Conservation (phyloP, 2,113 vertebrate species). For the Calyptomena viridis region DNA sequence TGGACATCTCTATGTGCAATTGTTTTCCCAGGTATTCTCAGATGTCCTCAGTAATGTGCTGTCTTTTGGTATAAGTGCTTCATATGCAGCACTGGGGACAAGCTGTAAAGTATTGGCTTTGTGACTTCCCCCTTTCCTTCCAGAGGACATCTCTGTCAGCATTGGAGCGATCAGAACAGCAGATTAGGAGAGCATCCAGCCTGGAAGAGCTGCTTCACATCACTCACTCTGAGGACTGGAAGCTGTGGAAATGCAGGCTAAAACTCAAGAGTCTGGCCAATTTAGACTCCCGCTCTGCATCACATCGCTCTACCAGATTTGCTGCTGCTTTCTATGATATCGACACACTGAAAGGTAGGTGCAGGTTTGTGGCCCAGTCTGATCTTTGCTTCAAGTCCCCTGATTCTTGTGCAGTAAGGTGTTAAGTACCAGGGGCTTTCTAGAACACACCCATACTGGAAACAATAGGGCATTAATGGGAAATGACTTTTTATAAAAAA, state of each 20-base stretch:
- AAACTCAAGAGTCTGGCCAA: slow-evolving; percentile 80
- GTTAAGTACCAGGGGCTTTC: background rate
- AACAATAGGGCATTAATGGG: background rate
- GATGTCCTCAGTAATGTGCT: background rate
- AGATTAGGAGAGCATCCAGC: slow-evolving; percentile 86
- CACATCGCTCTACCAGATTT: slow-evolving; percentile 90
- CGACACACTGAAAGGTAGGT: slow-evolving; percentile 90
- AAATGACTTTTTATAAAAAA: background rate
- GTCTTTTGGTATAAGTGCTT: background rate
- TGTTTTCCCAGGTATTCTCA: background rate
- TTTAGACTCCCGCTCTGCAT: slow-evolving; percentile 75
- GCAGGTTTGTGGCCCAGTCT: background rate
- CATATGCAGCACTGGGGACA: background rate
- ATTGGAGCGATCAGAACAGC: slow-evolving; percentile 83
- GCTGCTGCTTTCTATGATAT: slow-evolving; percentile 90
- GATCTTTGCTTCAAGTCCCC: background rate
- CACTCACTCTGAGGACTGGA: slow-evolving; percentile 92
- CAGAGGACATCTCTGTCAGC: slow-evolving; percentile 71
- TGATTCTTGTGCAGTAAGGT: background rate
- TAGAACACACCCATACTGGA: background rate
- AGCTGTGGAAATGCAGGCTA: slow-evolving; percentile 91
- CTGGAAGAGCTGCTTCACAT: slow-evolving; percentile 89
- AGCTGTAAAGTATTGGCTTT: background rate
- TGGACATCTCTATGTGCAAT: background rate
- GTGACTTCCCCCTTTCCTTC: background rate